phyloP scores from a whole-genome alignment of 2,113 vertebrate species.

The Cephalopterus ornatus region DNA sequence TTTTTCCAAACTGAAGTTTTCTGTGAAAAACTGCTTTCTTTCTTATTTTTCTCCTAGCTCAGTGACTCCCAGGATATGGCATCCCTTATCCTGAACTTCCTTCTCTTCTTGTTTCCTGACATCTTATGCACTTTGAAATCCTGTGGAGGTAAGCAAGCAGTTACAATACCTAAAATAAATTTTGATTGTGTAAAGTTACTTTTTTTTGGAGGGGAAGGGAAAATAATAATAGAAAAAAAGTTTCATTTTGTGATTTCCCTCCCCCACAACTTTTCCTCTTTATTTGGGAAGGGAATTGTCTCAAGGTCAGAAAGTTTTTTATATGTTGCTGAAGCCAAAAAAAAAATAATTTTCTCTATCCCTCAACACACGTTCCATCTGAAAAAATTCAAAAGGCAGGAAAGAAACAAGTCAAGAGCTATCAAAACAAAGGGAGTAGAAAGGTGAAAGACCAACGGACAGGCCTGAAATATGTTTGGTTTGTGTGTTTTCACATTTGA shows the following conservation, averaged over 20 bases:
- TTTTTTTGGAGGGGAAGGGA: background rate
- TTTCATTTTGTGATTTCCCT: background rate
- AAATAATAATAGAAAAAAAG: background rate
- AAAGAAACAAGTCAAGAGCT: background rate
- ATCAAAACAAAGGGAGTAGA: constrained; percentile 11
- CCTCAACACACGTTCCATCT: background rate
- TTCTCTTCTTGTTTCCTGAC: background rate
- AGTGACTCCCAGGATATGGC: background rate
- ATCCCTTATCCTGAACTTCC: background rate
- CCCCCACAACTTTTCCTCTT: background rate
- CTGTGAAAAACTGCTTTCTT: background rate
- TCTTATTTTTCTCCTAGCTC: background rate
- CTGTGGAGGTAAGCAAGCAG: background rate
- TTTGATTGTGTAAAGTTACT: background rate
- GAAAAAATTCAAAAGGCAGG: background rate
- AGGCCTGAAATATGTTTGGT: constrained; percentile 5
- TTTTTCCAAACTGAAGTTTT: background rate
- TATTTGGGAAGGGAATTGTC: constrained; percentile 11
- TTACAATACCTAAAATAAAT: background rate
- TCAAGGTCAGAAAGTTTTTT: constrained; percentile 36
- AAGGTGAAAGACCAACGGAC: background rate
- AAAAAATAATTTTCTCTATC: constrained; percentile 16
- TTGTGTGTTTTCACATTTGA: constrained; percentile 28
- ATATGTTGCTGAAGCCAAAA: background rate
- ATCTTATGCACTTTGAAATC: background rate